Conservation (phyloP, 2,888 invertebrate genomes). For the Pammene fasciana region DNA sequence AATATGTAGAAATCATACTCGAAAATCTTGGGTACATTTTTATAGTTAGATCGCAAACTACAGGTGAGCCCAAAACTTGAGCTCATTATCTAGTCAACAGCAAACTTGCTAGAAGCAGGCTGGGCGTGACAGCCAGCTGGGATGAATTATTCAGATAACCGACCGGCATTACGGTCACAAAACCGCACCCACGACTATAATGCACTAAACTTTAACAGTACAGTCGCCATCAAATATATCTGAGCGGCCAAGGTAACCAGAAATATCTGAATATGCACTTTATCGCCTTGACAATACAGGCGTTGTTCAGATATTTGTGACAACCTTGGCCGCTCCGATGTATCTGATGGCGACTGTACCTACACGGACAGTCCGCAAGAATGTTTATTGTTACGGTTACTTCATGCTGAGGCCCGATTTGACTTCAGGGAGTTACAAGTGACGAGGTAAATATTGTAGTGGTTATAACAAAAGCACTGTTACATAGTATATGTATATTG, state of each 20-base stretch:
- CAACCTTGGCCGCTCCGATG: no score
- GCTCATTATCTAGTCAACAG: conserved; percentile 36
- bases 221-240: no score
- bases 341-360: no score
- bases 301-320: no score
- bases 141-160: conserved; percentile 74
- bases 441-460: no score
- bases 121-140: conserved; percentile 59
- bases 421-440: neutral
- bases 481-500: no score
- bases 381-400: neutral
- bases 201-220: conserved; percentile 39
- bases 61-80: conserved; percentile 33
- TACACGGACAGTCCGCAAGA: conserved; percentile 15
- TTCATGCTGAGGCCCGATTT: neutral
- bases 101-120: conserved; percentile 31
- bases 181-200: conserved; percentile 55
- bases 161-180: conserved; percentile 51
- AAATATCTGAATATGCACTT: no score
- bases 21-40: conserved; percentile 25
- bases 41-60: conserved; percentile 28
- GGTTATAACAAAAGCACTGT: no score
- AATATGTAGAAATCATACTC: conserved; percentile 15
- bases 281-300: no score
- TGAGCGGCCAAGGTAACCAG: no score